Percentiles rank a stretch among this genome's conserved stretches.
phyloP scores from a whole-genome alignment of 2,797 vertebrate genomes.

The Pseudomugil tenellus region DNA sequence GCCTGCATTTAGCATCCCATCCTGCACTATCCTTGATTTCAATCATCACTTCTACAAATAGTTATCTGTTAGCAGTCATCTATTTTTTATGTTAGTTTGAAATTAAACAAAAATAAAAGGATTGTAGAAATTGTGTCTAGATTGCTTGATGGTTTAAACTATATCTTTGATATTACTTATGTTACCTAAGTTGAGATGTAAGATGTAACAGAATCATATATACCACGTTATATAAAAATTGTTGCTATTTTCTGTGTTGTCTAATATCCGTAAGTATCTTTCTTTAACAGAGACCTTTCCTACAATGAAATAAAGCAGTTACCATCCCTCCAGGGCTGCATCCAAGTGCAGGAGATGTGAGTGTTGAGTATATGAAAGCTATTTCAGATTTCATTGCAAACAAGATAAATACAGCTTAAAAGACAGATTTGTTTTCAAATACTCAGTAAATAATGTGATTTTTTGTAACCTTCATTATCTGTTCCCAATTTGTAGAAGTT shows the following conservation, averaged over 20 bases:
- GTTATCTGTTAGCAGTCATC: neutral
- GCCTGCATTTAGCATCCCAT: neutral
- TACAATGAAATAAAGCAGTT: constrained; percentile 91
- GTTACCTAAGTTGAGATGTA: neutral
- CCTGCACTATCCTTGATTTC: too few relatives aligned
- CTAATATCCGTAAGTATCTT: constrained; percentile 24
- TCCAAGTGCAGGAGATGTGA: constrained; percentile 94
- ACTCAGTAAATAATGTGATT: neutral
- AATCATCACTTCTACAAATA: neutral
- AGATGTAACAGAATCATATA: neutral
- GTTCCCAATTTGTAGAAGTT: constrained; percentile 82
- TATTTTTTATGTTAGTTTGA: too few relatives aligned
- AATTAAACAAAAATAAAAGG: neutral
- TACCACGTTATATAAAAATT: neutral
- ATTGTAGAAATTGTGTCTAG: neutral
- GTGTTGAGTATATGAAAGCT: constrained; percentile 58
- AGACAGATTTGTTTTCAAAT: neutral
- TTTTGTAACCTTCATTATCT: constrained; percentile 4
- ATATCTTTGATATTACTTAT: neutral
- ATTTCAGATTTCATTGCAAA: constrained; percentile 5
- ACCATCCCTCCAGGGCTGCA: constrained; percentile 90
- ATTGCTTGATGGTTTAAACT: neutral
- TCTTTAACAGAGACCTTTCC: constrained; percentile 89
- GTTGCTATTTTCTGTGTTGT: neutral
- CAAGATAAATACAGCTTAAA: neutral